phyloP scores from a whole-genome alignment of 2,113 vertebrate species.

The Procapra przewalskii region DNA sequence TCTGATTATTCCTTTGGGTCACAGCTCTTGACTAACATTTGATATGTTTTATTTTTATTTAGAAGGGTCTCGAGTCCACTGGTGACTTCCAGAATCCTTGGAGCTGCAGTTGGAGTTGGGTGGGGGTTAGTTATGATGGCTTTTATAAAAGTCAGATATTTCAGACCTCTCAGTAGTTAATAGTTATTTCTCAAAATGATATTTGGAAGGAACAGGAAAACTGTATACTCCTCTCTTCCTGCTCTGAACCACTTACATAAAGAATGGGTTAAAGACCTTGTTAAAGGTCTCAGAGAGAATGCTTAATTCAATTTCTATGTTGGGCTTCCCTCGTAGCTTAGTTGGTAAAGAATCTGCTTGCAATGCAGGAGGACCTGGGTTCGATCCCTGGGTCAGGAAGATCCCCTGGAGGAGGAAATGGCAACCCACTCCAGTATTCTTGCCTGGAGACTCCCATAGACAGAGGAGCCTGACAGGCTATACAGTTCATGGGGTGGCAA shows the following conservation, averaged over 20 bases:
- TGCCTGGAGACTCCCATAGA: not conserved
- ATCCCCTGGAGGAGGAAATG: not conserved
- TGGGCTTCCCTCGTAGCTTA: not conserved
- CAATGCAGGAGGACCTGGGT: not conserved
- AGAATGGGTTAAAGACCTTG: not conserved
- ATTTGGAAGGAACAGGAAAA: not conserved
- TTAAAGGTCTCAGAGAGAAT: not conserved
- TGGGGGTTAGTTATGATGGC: not conserved
- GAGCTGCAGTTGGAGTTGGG: not conserved
- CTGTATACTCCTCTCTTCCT: not conserved
- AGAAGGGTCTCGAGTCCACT: not conserved
- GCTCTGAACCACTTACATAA: not conserved
- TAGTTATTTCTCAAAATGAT: constrained; percentile 8
- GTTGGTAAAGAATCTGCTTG: not conserved
- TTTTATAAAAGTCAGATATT: not conserved
- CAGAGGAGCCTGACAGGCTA: not conserved
- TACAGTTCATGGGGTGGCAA: not conserved
- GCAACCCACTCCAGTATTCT: not conserved
- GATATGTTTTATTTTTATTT: not conserved
- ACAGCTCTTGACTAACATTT: not conserved
- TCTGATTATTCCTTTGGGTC: not conserved
- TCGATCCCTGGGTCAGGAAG: not conserved
- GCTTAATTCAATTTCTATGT: not conserved
- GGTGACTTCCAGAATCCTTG: not conserved
- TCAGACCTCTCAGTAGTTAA: not conserved